Conservation (phyloP, 2,113 vertebrate genomes). For the Cynopterus brachyotis region DNA sequence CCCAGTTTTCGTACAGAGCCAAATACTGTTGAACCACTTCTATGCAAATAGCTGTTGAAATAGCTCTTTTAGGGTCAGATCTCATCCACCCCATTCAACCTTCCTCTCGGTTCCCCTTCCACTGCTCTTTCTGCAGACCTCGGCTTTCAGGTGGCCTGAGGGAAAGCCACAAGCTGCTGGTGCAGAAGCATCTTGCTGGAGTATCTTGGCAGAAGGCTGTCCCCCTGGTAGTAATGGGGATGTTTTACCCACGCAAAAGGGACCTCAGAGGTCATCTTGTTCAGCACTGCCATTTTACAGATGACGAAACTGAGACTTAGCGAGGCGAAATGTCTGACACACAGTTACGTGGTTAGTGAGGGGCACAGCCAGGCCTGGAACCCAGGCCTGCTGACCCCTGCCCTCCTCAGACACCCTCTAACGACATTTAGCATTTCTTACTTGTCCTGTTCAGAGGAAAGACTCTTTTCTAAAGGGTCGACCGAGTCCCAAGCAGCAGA, state of each 20-base stretch:
- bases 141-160: neutral
- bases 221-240: neutral
- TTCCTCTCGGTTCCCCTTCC: no score
- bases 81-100: rapidly evolving
- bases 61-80: neutral
- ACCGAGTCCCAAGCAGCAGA: neutral
- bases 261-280: neutral
- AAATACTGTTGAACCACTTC: neutral
- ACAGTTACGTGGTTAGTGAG: no score
- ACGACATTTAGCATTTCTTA: neutral
- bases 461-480: neutral
- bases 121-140: neutral
- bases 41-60: neutral
- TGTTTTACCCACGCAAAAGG: neutral
- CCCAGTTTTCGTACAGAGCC: slow-evolving; percentile 3
- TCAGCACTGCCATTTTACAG: neutral
- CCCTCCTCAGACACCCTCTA: neutral
- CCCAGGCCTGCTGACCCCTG: neutral
- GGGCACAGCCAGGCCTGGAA: neutral
- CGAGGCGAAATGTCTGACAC: neutral
- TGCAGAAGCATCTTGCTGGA: neutral
- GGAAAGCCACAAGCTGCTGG: neutral
- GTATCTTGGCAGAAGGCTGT: neutral
- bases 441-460: neutral
- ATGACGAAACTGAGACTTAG: neutral